phyloP scores from a whole-genome alignment of 2,113 vertebrate species.

The Neogale vison region DNA sequence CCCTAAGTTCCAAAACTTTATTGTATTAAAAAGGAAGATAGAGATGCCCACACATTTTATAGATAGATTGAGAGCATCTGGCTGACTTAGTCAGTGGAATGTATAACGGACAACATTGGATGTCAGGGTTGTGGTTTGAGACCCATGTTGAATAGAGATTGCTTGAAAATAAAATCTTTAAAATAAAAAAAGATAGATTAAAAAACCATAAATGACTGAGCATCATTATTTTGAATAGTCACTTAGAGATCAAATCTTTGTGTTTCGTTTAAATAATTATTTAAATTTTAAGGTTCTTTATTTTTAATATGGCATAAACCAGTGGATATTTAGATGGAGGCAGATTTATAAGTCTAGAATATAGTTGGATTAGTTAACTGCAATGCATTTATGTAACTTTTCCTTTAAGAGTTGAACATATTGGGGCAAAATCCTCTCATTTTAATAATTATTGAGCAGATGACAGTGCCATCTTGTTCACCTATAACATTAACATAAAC shows the following conservation, averaged over 20 bases:
- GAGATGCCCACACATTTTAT: neutral
- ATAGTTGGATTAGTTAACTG: neutral
- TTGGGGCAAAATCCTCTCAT: constrained; percentile 47
- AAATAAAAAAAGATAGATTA: neutral
- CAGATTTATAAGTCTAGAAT: neutral
- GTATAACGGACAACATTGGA: neutral
- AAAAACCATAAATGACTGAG: neutral
- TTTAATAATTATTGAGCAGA: constrained; percentile 48
- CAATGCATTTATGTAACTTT: neutral
- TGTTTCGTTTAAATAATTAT: neutral
- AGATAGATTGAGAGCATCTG: neutral
- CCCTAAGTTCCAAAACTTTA: neutral
- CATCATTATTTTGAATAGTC: neutral
- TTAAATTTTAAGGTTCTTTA: neutral
- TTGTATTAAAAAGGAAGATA: neutral
- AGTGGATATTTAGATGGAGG: neutral
- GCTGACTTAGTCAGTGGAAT: neutral
- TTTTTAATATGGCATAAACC: neutral
- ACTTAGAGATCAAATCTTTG: neutral
- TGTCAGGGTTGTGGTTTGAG: neutral
- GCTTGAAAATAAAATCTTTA: neutral
- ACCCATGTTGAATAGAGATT: neutral
- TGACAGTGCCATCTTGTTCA: neutral
- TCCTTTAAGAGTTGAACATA: constrained; percentile 55
- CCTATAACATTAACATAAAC: neutral